A percentile compares a stretch with the other conserved stretches of the same genome.
These are phyloP conservation scores for Sminthurides bifidus DNA, from an alignment of 1,140 invertebrate genomes.

Conservation along the genomic window DNA sequence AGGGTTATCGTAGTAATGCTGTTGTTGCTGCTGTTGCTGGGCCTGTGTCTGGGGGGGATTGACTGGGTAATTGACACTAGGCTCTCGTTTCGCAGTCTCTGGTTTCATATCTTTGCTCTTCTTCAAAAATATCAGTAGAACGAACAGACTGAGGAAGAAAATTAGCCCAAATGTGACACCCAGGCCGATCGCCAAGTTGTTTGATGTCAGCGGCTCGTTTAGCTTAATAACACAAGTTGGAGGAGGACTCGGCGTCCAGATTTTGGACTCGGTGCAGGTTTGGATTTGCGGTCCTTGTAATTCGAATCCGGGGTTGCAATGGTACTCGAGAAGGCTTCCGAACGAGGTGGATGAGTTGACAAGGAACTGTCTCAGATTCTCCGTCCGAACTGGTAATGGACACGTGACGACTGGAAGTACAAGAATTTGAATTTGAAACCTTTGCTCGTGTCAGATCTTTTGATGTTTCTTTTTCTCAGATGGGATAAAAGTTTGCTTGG, in stretches of 20 bases:
- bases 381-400: slow-evolving; percentile 58
- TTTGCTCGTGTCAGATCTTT: background rate
- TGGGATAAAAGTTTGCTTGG: background rate
- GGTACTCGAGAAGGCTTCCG: slow-evolving; percentile 70
- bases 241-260: slow-evolving; percentile 24
- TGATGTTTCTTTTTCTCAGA: background rate
- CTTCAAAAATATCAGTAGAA: slow-evolving; percentile 31
- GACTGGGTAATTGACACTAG: slow-evolving; percentile 22
- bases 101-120: slow-evolving; percentile 4
- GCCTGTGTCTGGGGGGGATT: background rate
- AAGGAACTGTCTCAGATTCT: slow-evolving; percentile 73
- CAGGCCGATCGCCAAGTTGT: slow-evolving; percentile 36
- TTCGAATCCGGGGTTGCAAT: slow-evolving; percentile 72
- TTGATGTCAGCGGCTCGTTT: slow-evolving; percentile 31
- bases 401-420: slow-evolving; percentile 60
- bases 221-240: slow-evolving; percentile 23
- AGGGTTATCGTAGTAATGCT: slow-evolving; percentile 30
- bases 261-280: slow-evolving; percentile 28
- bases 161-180: slow-evolving; percentile 36
- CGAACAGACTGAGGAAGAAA: slow-evolving; percentile 32
- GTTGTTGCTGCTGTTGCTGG: background rate
- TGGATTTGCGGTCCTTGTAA: slow-evolving; percentile 48
- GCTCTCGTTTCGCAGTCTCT: slow-evolving; percentile 20
- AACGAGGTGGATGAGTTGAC: slow-evolving; percentile 70
- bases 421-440: slow-evolving; percentile 13